phyloP scores from a whole-genome alignment of 1,140 invertebrate species.

The Thereuonema tuberculata region DNA sequence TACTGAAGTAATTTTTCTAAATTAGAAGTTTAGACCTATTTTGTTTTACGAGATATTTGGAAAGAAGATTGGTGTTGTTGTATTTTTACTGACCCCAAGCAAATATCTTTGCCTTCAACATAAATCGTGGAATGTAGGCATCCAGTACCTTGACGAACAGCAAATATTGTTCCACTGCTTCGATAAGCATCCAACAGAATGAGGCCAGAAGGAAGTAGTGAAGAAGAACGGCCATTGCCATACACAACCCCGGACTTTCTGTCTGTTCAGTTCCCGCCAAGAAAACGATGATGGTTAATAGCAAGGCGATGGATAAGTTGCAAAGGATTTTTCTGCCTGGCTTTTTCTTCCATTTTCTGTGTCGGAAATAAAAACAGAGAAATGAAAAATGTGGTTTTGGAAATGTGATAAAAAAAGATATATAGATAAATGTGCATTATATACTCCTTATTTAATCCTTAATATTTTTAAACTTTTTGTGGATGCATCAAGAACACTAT shows the following conservation, averaged over 20 bases:
- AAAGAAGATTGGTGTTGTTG: too few species aligned
- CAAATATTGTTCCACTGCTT: constrained; percentile 32
- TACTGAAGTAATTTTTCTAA: too few species aligned
- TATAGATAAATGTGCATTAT: not conserved
- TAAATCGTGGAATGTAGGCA: constrained; percentile 28
- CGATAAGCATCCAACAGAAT: constrained; percentile 36
- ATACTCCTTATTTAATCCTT: not conserved
- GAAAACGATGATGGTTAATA: constrained; percentile 19
- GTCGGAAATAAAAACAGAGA: not conserved
- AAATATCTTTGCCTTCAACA: constrained; percentile 26
- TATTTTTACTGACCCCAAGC: constrained; percentile 28
- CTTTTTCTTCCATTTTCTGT: constrained; percentile 21
- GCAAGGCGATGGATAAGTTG: constrained; percentile 21
- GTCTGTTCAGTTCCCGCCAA: constrained; percentile 19
- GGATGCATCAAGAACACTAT: too few species aligned
- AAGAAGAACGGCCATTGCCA: constrained; percentile 26
- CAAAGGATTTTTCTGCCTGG: constrained; percentile 22
- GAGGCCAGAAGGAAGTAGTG: constrained; percentile 34
- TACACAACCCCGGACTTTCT: constrained; percentile 18
- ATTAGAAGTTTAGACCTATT: too few species aligned
- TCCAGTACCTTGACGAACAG: constrained; percentile 34
- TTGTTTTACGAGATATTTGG: too few species aligned
- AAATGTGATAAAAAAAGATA: not conserved
- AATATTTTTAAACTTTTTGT: not conserved
- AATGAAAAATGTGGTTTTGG: not conserved